Evolutionary conservation across 2,113 vertebrate genomes (phyloP).

Genomic region (Athene cunicularia): DNA sequence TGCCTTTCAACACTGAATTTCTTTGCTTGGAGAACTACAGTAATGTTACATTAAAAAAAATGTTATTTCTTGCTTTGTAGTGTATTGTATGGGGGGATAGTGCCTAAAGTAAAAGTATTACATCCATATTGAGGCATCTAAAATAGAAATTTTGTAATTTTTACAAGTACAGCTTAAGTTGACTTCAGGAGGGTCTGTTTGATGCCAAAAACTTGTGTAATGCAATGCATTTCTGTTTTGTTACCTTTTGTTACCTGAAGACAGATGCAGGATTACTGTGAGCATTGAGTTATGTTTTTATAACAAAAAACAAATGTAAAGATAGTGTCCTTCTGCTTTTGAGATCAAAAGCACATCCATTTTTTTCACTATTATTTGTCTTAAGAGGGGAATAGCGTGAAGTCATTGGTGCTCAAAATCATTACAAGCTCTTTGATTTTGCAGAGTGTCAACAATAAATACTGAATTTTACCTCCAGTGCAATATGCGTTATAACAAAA

Average conservation of each 20-base stretch:
- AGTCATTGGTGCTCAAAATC: not conserved
- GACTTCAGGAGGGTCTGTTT: not conserved
- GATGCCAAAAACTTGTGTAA: not conserved
- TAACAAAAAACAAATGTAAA: not conserved
- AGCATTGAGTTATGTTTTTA: not conserved
- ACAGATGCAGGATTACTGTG: not conserved
- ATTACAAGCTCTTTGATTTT: not conserved
- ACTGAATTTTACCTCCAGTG: not conserved
- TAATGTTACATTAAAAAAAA: not conserved
- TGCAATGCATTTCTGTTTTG: not conserved
- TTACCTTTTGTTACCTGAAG: not conserved
- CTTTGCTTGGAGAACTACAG: not conserved
- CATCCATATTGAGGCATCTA: not conserved
- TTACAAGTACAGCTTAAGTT: not conserved
- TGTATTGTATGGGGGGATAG: not conserved
- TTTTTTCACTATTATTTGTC: not conserved
- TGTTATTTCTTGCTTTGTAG: not conserved
- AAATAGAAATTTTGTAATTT: not conserved
- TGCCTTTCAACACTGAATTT: slow-evolving; percentile 31
- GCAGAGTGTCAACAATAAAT: not conserved
- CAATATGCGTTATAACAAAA: not conserved
- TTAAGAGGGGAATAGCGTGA: not conserved
- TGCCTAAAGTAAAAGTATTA: not conserved
- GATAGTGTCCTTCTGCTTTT: not conserved
- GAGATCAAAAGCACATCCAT: not conserved